Conservation (phyloP, 2,888 invertebrate species). For the Caenorhabditis parvicauda region DNA sequence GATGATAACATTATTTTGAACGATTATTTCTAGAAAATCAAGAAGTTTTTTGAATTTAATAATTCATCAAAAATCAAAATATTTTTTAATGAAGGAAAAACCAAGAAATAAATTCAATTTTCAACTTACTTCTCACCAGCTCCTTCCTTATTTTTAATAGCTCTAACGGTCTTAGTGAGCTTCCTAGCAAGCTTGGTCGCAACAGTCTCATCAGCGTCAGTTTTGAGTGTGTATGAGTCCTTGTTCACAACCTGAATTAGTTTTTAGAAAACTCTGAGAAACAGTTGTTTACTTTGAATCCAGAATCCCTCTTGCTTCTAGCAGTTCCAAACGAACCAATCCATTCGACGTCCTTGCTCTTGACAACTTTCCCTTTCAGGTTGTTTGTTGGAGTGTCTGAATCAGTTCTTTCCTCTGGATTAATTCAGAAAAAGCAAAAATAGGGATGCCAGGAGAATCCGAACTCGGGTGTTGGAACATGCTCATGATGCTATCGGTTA, state of each 20-base stretch:
- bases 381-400: neutral
- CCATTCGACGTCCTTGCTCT: slow-evolving; percentile 34
- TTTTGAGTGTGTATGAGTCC: slow-evolving; percentile 26
- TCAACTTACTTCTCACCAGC: neutral
- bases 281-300: slow-evolving; percentile 18
- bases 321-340: slow-evolving; percentile 41
- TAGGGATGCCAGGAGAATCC: no score
- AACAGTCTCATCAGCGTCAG: slow-evolving; percentile 22
- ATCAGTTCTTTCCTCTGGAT: no score
- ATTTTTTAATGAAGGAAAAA: no score
- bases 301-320: slow-evolving; percentile 31
- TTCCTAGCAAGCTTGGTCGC: slow-evolving; percentile 34
- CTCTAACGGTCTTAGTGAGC: slow-evolving; percentile 40
- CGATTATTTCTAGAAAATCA: no score
- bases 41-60: no score
- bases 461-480: no score
- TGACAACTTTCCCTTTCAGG: slow-evolving; percentile 5
- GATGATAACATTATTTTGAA: neutral
- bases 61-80: no score
- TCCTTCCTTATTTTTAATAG: slow-evolving; percentile 41
- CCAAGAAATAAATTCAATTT: neutral
- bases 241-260: slow-evolving; percentile 17
- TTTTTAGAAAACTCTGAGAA: no score
- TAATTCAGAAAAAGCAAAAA: no score
- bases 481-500: no score